Base-by-base conservation (phyloP, 1,140 invertebrate genomes). In the Nasonia longicornis region DNA sequence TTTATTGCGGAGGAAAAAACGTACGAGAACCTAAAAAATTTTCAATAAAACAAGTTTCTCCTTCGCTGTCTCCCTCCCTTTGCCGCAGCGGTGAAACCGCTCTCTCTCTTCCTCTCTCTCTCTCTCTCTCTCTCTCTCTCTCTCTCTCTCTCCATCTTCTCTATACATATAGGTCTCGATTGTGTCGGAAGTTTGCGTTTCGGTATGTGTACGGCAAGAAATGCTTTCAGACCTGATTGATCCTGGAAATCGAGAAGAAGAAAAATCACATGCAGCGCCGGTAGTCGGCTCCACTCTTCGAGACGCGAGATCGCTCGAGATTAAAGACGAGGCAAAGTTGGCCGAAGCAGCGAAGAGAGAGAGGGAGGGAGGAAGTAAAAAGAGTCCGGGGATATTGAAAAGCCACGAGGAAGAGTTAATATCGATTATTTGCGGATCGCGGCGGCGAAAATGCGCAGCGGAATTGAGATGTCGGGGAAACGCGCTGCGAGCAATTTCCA, bases 151-250 rank as follows among this genome's bases (percentile, higher is more conserved):
- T 66, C 52, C 2, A 20, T 58, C 52, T 58, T 14, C 52, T 58
- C 3, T 58, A 58, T 58, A 58, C 6, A 48, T 38, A 26, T 38
- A 26, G 7, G 67, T 8, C 42, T 45, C 66, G 74, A 76, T 77
- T 81, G 80, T 77, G 80, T 64, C 66, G 67, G n/a, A 81, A 77
- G 74, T 81, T 81, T 81, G 66, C 66, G 73, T 70, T 77, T 77
- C 80, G 63, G 72, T 63, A 35, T 35, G 31, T 35, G 31, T 35
- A 42, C 8, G 70, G 64, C 79, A 80, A 69, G 79, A 80, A 80
- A 80, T 80, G 79, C 79, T 80, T 76, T 80, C 69, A 80, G 74
- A 64, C 80, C 74, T 81, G 80, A 81, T 81, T 81, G 80, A 81
- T 81, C 74, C 67, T 52, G 29, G 74, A 77, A 81, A 81, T 72